phyloP scores from a whole-genome alignment of 1,140 invertebrate species.

The Glossosoma conforme region DNA sequence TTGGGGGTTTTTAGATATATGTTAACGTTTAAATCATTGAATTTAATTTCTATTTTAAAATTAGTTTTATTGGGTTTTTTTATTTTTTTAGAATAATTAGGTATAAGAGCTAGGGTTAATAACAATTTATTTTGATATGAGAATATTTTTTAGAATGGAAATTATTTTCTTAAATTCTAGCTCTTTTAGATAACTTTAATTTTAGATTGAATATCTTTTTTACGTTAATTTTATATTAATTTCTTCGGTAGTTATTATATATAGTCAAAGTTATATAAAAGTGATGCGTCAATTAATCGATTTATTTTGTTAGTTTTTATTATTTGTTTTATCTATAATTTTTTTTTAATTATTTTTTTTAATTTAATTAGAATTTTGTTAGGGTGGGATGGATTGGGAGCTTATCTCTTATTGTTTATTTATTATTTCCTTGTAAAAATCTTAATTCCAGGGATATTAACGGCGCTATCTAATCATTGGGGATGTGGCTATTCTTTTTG shows the following conservation, averaged over 20 bases:
- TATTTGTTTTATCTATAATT: constrained; percentile 65
- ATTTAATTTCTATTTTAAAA: constrained; percentile 44
- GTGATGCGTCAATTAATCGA: constrained; percentile 49
- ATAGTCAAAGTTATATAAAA: too few relatives aligned
- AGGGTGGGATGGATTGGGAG: constrained; percentile 64
- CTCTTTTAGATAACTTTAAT: constrained; percentile 40
- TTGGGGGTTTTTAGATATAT: constrained; percentile 53
- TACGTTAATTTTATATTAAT: constrained; percentile 59
- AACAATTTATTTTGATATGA: too few relatives aligned
- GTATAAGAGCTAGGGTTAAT: too few relatives aligned
- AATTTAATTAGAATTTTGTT: constrained; percentile 65
- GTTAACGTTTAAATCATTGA: too few relatives aligned
- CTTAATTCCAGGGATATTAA: constrained; percentile 59
- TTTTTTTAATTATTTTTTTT: constrained; percentile 61
- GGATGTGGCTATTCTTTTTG: constrained; percentile 54
- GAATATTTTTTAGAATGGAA: constrained; percentile 34
- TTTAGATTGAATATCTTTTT: constrained; percentile 55
- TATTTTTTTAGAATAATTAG: too few relatives aligned
- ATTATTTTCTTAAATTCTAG: constrained; percentile 40
- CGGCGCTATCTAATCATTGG: constrained; percentile 58
- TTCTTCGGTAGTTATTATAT: constrained; percentile 57
- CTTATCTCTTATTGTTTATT: constrained; percentile 62
- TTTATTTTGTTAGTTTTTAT: constrained; percentile 56
- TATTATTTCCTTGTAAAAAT: constrained; percentile 58
- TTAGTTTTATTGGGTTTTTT: constrained; percentile 37